Evolutionary conservation across 2,113 vertebrate genomes (phyloP).

Genomic region (Anarrhichthys ocellatus): DNA sequence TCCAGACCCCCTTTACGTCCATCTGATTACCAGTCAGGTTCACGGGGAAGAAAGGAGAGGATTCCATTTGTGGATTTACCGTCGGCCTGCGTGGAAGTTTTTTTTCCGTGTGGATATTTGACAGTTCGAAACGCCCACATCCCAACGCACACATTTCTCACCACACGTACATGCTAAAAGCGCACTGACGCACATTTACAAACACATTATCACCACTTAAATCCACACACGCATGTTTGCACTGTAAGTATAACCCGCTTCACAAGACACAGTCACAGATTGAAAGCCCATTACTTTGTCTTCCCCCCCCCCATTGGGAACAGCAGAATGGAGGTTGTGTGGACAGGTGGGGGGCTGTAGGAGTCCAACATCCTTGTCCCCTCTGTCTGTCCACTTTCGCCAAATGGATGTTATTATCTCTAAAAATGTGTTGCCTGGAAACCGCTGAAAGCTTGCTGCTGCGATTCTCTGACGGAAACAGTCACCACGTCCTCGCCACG

Average conservation of each 20-base stretch:
- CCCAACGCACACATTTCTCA: constrained; percentile 12
- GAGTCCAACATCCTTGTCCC: constrained; percentile 52
- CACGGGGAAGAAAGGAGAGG: constrained; percentile 25
- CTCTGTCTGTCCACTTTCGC: constrained; percentile 34
- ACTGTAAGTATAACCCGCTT: constrained; percentile 65
- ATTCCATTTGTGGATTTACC: constrained; percentile 68
- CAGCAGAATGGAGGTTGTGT: constrained; percentile 73
- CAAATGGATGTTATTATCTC: constrained; percentile 78
- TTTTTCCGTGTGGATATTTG: constrained; percentile 57
- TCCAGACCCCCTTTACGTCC: not conserved
- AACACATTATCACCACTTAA: constrained; percentile 58
- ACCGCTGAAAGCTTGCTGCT: constrained; percentile 68
- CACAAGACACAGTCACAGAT: constrained; percentile 25
- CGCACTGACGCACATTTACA: constrained; percentile 36
- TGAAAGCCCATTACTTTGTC: constrained; percentile 49
- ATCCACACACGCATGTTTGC: constrained; percentile 56
- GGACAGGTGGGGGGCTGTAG: constrained; percentile 74
- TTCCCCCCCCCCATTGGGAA: constrained; percentile 31
- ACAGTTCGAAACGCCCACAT: constrained; percentile 43
- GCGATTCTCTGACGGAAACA: constrained; percentile 70
- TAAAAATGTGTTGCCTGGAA: constrained; percentile 80
- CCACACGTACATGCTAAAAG: constrained; percentile 42
- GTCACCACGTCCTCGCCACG: constrained; percentile 43
- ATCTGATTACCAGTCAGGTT: constrained; percentile 47
- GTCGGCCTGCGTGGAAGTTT: constrained; percentile 40